A percentile compares a stretch with the other conserved stretches of the same genome.
Conservation (phyloP, 2,888 invertebrate species). For the Drosophila formosana region DNA sequence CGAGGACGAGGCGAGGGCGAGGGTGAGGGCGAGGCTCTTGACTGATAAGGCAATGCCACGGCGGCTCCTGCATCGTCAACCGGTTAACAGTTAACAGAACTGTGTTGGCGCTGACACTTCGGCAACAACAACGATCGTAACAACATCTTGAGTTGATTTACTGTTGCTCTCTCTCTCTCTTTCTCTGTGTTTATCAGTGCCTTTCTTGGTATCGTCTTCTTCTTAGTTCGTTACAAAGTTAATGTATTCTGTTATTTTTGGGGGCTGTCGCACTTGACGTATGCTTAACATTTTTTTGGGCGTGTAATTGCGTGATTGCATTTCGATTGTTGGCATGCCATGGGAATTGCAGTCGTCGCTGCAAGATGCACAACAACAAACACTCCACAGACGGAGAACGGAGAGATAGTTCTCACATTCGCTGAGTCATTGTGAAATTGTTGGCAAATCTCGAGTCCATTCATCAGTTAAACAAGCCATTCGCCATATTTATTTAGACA, state of each 20-base stretch:
- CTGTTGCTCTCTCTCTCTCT: not conserved
- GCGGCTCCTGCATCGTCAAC: conserved; percentile 1
- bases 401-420: not conserved
- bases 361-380: conserved; percentile 1
- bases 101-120: conserved; percentile 13
- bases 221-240: conserved; percentile 5
- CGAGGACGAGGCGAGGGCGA: not conserved
- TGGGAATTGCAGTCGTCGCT: not conserved
- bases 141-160: conserved; percentile 9
- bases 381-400: not conserved
- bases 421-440: conserved; percentile 28
- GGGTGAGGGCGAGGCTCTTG: conserved; percentile 13
- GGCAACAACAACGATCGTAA: not conserved
- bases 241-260: conserved; percentile 6
- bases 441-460: conserved; percentile 8
- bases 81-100: conserved; percentile 28
- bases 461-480: conserved; percentile 26
- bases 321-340: conserved; percentile 1
- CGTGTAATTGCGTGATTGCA: conserved; percentile 18
- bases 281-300: conserved; percentile 33
- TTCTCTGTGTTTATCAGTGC: not conserved
- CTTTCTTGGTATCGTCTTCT: not conserved
- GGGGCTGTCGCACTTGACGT: conserved; percentile 14
- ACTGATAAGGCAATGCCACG: conserved; percentile 45
- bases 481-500: conserved; percentile 11